Conservation (phyloP, 2,888 invertebrate species). For the Ochropleura leucogaster region DNA sequence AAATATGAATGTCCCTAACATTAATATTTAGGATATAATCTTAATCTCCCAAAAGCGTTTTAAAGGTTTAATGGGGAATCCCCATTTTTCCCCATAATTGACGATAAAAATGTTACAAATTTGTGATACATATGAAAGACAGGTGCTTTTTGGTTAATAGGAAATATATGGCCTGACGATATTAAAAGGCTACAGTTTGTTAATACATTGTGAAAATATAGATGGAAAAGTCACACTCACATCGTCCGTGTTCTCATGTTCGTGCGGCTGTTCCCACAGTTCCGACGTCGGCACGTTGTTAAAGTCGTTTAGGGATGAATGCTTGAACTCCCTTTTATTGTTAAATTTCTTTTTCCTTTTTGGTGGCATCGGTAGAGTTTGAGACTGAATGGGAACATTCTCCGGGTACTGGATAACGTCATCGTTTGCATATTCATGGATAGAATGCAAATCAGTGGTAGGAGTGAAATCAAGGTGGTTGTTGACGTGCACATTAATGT, state of each 20-base stretch:
- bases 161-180: background rate
- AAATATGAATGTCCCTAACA: too few relatives aligned
- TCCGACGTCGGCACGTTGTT: slow-evolving; percentile 74
- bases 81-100: too few relatives aligned
- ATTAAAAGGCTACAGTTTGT: background rate
- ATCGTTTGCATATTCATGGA: slow-evolving; percentile 88
- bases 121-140: background rate
- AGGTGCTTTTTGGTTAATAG: background rate
- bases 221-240: slow-evolving; percentile 76
- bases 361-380: slow-evolving; percentile 88
- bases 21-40: too few relatives aligned
- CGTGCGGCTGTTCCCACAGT: slow-evolving; percentile 78
- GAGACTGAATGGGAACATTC: slow-evolving; percentile 83
- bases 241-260: slow-evolving; percentile 79
- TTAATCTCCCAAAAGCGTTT: too few relatives aligned
- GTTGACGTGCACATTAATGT: slow-evolving; percentile 73
- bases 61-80: too few relatives aligned
- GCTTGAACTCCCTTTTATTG: slow-evolving; percentile 75
- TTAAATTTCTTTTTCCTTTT: slow-evolving; percentile 82
- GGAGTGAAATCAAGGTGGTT: slow-evolving; percentile 82
- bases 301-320: slow-evolving; percentile 84
- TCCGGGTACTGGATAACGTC: slow-evolving; percentile 90
- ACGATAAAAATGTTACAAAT: background rate
- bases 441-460: slow-evolving; percentile 81
- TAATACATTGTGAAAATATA: background rate